A percentile compares a stretch with the other conserved stretches of the same genome.
These are phyloP conservation scores for Rhopalosiphum padi DNA, from an alignment of 1,140 invertebrate species.

Conservation along the genomic window DNA sequence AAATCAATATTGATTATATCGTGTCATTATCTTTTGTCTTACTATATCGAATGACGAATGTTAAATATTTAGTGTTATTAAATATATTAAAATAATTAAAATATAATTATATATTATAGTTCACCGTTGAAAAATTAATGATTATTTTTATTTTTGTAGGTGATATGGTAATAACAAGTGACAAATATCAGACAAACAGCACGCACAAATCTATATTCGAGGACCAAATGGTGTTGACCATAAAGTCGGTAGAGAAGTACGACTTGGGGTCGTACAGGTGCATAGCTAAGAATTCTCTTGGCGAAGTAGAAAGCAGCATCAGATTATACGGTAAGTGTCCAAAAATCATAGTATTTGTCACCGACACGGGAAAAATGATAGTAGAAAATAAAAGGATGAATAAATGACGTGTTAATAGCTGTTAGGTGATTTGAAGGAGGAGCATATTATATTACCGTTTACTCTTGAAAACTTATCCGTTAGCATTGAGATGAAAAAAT, in stretches of 20 bases:
- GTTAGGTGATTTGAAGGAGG: background rate
- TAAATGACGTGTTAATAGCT: background rate
- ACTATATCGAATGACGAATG: background rate
- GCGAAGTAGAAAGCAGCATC: constrained; percentile 87
- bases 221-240: constrained; percentile 82
- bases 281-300: constrained; percentile 89
- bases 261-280: constrained; percentile 89
- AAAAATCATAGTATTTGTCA: background rate
- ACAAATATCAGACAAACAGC: constrained; percentile 77
- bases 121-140: background rate
- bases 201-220: constrained; percentile 76
- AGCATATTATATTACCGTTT: background rate
- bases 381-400: background rate
- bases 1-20: background rate
- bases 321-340: constrained; percentile 83
- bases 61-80: background rate
- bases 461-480: background rate
- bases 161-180: constrained; percentile 82
- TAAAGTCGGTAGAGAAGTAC: constrained; percentile 76
- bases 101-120: background rate
- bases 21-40: background rate
- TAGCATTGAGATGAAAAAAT: background rate
- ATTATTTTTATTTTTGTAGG: constrained; percentile 65
- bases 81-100: background rate
- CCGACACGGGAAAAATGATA: background rate